These are phyloP conservation scores for Caenorhabditis sp. DNA, from an alignment of 2,888 invertebrate genomes.

Conservation along the genomic window DNA sequence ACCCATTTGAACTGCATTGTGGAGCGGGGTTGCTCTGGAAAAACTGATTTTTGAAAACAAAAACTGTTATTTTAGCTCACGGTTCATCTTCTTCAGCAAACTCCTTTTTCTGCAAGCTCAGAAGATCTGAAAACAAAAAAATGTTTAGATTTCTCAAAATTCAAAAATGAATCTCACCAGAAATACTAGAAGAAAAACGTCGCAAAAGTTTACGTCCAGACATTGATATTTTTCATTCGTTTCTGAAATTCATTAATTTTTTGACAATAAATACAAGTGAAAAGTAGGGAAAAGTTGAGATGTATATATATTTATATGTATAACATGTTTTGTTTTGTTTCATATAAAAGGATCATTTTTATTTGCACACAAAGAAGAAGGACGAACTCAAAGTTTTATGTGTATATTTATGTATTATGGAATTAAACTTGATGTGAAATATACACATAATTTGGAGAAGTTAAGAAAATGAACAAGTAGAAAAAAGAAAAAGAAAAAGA, in stretches of 20 bases:
- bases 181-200: slow-evolving; percentile 53
- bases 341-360: not conserved
- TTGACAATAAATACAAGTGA: not conserved
- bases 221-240: slow-evolving; percentile 19
- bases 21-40: slow-evolving; percentile 42
- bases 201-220: slow-evolving; percentile 43
- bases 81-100: slow-evolving; percentile 33
- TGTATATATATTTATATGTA: not conserved
- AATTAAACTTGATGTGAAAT: too few relatives aligned
- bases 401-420: too few relatives aligned
- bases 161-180: slow-evolving; percentile 36
- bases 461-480: too few relatives aligned
- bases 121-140: slow-evolving; percentile 41
- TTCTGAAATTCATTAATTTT: not conserved
- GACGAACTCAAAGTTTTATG: too few relatives aligned
- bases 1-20: slow-evolving; percentile 52
- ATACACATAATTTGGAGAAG: too few relatives aligned
- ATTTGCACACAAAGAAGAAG: not conserved
- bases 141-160: slow-evolving; percentile 3
- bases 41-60: not conserved
- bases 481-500: not conserved
- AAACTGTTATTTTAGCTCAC: slow-evolving; percentile 8
- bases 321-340: not conserved
- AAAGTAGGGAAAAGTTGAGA: not conserved
- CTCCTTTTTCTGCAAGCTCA: slow-evolving; percentile 44